Evolutionary conservation across 2,113 vertebrate species (phyloP), one percentile per base, ranked within the genome.

Genomic region (Dendrocopos noguchii): DNA sequence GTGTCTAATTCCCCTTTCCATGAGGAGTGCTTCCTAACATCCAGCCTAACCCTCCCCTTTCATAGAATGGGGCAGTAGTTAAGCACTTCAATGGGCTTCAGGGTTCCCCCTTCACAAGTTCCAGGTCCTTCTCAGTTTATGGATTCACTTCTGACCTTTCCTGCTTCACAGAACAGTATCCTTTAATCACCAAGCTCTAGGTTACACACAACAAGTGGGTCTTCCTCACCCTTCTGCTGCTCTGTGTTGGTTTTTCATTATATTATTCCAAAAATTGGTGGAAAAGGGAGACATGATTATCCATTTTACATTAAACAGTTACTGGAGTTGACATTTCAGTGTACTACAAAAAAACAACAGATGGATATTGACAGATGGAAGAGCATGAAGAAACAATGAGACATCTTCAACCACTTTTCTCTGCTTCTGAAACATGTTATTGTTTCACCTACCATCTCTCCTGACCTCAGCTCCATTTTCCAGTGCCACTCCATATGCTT

Each of bases 301-400:
- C 86, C 74, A 46, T 93, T 94, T 96, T 76, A 92, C 86, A 91
- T 95, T 94, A 92, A 96, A 91, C 83, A 95, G 77, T 90, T 91
- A 93, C 74, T 88, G 63, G 39, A 96, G 92, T 29, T 96, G 92
- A 96, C 95, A 94, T 96, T 93, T 93, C 86, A 95, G 78, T 17
- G 11, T n/a, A 84, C 91, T 94, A 96, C 86, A 96, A 68, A 91
- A 95, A 96, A 87, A 92, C 92, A 96, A 87, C 96, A 96, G 95
- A 96, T 96, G 95, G 96, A 76, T 96, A 95, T 94, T 90, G 94
- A 65, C 96, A 96, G 96, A 96, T 95, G 96, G 95, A 96, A 78
- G 55, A 96, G 87, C 71, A 90, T 39, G 86, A 84, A 94, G 94
- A 95, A 95, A 96, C 96, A 96, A 96, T 96, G 92, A 94, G 95